A percentile compares a stretch with the other conserved stretches of the same genome.
phyloP scores from a whole-genome alignment of 2,797 vertebrate genomes.

The Aldrovandia affinis region DNA sequence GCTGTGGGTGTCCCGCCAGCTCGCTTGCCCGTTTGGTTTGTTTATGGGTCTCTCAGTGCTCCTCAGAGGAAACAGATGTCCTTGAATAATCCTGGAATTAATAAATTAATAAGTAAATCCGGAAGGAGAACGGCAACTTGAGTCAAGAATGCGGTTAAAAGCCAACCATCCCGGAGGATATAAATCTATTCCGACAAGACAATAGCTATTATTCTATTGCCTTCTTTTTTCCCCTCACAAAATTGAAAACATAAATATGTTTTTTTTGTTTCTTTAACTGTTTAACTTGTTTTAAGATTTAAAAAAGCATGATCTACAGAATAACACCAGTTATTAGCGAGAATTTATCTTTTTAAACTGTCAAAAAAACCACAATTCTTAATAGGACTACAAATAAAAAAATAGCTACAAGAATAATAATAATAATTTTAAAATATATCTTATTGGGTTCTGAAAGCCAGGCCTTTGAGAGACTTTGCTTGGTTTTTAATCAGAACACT shows the following conservation, averaged over 20 bases:
- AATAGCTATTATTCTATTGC: no score
- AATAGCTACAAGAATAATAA: neutral
- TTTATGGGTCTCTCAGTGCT: neutral
- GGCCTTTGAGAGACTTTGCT: neutral
- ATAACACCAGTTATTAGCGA: no score
- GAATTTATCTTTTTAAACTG: no score
- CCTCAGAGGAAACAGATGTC: constrained; percentile 3
- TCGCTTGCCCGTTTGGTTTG: neutral
- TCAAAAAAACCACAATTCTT: neutral
- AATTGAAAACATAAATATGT: neutral
- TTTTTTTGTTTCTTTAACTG: neutral
- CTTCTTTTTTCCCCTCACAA: no score
- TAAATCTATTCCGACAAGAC: neutral
- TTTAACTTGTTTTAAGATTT: no score
- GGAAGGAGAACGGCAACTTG: neutral
- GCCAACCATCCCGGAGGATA: neutral
- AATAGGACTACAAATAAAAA: neutral
- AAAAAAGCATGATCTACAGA: no score
- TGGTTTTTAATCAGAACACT: neutral
- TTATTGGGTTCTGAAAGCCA: neutral
- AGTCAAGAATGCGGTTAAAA: neutral
- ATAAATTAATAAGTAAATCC: neutral
- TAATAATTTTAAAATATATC: neutral
- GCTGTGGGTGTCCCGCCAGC: neutral
- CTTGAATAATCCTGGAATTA: neutral